Evolutionary conservation across 1,140 invertebrate genomes (phyloP).

Genomic region (Nomia melanderi): DNA sequence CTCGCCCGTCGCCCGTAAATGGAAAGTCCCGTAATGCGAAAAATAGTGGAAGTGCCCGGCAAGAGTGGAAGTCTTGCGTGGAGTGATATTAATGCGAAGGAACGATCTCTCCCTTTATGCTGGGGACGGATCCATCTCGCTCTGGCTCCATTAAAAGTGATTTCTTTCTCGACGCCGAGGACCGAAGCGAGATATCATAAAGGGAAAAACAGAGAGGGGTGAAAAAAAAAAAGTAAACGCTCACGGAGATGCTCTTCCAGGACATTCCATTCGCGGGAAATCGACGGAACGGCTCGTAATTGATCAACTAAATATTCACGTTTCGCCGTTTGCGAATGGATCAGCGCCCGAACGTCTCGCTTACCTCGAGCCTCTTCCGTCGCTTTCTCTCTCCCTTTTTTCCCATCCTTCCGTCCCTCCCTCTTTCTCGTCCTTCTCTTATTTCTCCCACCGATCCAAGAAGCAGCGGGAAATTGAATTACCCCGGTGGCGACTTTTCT

Average conservation of each 20-base stretch:
- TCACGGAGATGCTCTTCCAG: constrained; percentile 15
- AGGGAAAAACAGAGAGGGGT: too few species aligned
- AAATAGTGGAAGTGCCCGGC: constrained; percentile 53
- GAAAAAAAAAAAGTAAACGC: constrained; percentile 15
- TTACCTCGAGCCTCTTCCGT: not conserved
- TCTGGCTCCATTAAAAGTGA: constrained; percentile 61
- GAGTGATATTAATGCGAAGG: constrained; percentile 64
- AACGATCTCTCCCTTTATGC: constrained; percentile 59
- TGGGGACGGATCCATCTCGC: constrained; percentile 42
- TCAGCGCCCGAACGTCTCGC: constrained; percentile 4
- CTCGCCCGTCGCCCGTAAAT: constrained; percentile 54
- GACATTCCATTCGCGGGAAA: constrained; percentile 36
- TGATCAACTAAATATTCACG: constrained; percentile 53
- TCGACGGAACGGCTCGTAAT: constrained; percentile 45
- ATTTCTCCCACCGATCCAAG: too few species aligned
- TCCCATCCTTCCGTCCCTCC: too few species aligned
- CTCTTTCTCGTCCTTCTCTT: too few species aligned
- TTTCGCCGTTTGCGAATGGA: constrained; percentile 29
- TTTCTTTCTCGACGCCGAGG: constrained; percentile 22
- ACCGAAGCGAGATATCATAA: not conserved
- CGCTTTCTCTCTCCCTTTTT: too few species aligned
- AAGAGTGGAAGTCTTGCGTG: constrained; percentile 39
- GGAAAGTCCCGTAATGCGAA: constrained; percentile 57
- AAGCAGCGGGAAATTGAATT: too few species aligned
- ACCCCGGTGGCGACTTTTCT: too few species aligned